A percentile compares a stretch with the other conserved stretches of the same genome.
Conservation (phyloP, 2,888 invertebrate genomes). For the Troilus luridus region DNA sequence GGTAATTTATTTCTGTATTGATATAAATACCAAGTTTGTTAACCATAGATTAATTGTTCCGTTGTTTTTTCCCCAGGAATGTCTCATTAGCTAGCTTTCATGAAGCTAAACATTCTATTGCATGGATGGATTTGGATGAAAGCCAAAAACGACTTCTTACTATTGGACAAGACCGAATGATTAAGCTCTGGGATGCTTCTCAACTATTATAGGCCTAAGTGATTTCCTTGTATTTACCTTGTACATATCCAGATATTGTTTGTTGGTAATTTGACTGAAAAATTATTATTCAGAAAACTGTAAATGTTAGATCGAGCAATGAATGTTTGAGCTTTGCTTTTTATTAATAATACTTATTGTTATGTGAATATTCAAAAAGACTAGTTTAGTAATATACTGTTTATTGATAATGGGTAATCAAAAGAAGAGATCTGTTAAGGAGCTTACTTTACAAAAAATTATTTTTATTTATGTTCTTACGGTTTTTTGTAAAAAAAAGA, state of each 20-base stretch:
- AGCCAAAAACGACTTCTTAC: slow-evolving; percentile 89
- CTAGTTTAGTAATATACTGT: not conserved
- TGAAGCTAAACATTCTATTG: slow-evolving; percentile 93
- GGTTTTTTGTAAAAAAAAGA: not conserved
- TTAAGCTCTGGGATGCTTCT: slow-evolving; percentile 92
- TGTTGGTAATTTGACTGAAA: slow-evolving; percentile 60
- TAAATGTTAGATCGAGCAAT: not conserved
- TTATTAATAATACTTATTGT: slow-evolving; percentile 7
- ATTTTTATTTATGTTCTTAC: not conserved
- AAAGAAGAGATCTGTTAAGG: slow-evolving; percentile 18
- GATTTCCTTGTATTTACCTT: slow-evolving; percentile 51
- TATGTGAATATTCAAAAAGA: not conserved
- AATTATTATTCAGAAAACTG: slow-evolving; percentile 27
- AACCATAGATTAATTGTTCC: not conserved
- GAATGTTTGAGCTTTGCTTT: slow-evolving; percentile 16
- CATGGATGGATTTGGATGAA: slow-evolving; percentile 91
- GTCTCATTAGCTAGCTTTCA: slow-evolving; percentile 95
- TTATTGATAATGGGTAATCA: slow-evolving; percentile 11
- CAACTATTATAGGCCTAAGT: slow-evolving; percentile 71
- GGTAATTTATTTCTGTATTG: not conserved
- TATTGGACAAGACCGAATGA: slow-evolving; percentile 94
- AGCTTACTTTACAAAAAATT: not conserved
- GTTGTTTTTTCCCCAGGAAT: slow-evolving; percentile 75
- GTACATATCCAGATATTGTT: slow-evolving; percentile 55
- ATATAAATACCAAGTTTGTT: not conserved